Evolutionary conservation across 1,140 invertebrate species (phyloP), one percentile per base, ranked within the genome.

Genomic region (Zaprionus tsacasi): DNA sequence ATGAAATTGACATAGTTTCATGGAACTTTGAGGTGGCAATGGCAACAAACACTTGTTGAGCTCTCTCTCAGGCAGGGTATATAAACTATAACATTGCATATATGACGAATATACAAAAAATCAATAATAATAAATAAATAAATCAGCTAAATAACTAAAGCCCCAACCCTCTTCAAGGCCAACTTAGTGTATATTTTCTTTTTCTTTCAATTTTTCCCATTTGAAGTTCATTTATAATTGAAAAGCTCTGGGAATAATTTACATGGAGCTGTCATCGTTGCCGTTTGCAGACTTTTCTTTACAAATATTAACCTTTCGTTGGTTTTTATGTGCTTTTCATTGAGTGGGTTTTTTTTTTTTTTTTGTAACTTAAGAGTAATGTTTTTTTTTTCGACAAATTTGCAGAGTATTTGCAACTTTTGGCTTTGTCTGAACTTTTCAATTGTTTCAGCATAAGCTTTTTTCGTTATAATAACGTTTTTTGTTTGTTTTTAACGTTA

Each of bases 1-100:
- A 45, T 15, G 35, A 54, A 82, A 80, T 83, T 88, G 80, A 83
- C 83, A 87, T 66, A 82, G 60, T 88, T 87, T 77, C 38, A 40
- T 45, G 11, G 43, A 3, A 56, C 45, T 48, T 45, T 50, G 52
- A 57, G 50, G n/a, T 43, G 12, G 13, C 64, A 60, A 55, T 11
- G 45, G 36, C 27, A 56, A 55, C 52, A 58, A 63, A 25, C 70
- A 73, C 57, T 57, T 73, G 70, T 73, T 68, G 70, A 68, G 45
- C n/a, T 52, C n/a, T n/a, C n/a, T n/a, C n/a, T n/a, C n/a, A n/a
- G 17, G 10, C 45, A 12, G 21, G 6, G 52, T n/a, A 15, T 15
- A 55, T 27, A 10, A 10, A 6, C 10, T 55, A 33, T n/a, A 27
- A n/a, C 11, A 33, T 55, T 21, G 5, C 12, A 2, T 8, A 33